Conservation (phyloP, 2,797 vertebrate species). For the Oreonectes daqikongensis region DNA sequence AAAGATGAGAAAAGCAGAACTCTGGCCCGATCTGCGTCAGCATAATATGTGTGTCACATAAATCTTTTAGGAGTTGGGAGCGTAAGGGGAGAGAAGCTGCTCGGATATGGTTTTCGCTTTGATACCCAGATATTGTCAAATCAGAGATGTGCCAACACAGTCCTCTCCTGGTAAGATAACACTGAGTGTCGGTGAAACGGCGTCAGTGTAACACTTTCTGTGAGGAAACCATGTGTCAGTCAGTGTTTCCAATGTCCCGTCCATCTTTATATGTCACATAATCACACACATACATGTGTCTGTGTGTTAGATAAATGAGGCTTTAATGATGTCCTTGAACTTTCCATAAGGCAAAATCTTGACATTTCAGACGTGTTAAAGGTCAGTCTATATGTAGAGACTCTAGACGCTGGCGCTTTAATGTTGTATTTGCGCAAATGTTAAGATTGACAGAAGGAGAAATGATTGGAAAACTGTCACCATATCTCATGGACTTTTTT, state of each 20-base stretch:
- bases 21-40: conserved; percentile 38
- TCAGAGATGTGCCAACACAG: conserved; percentile 13
- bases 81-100: conserved; percentile 13
- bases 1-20: conserved; percentile 45
- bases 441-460: neutral
- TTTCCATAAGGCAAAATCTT: conserved; percentile 31
- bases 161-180: neutral
- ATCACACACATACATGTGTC: neutral
- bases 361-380: conserved; percentile 36
- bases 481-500: neutral
- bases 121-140: conserved; percentile 41
- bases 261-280: conserved; percentile 10
- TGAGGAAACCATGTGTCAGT: neutral
- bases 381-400: conserved; percentile 37
- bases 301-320: conserved; percentile 5
- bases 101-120: conserved; percentile 26
- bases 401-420: conserved; percentile 4
- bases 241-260: neutral
- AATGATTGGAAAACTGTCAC: neutral
- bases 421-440: conserved; percentile 25
- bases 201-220: neutral
- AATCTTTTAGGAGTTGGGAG: conserved; percentile 42
- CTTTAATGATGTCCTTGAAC: conserved; percentile 21
- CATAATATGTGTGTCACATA: conserved; percentile 44
- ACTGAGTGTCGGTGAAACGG: conserved; percentile 16